Conservation (phyloP, 2,113 vertebrate genomes). For the Delphinus delphis region DNA sequence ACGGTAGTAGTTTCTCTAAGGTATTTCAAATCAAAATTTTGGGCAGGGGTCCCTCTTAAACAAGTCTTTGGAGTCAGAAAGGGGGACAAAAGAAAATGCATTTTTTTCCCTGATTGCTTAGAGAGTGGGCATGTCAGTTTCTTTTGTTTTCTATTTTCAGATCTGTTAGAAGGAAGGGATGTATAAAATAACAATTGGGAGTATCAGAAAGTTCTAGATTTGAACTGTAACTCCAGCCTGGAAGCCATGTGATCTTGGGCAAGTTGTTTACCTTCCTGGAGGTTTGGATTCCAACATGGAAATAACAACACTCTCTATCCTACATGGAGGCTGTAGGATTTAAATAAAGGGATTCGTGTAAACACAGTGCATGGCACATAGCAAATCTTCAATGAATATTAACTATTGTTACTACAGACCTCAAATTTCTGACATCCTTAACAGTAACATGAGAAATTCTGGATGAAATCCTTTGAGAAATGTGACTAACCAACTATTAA, state of each 20-base stretch:
- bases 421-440: background rate
- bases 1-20: background rate
- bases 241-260: background rate
- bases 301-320: background rate
- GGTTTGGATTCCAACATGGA: background rate
- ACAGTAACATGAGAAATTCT: background rate
- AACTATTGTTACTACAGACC: background rate
- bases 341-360: background rate
- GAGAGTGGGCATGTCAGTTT: background rate
- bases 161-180: background rate
- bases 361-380: background rate
- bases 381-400: background rate
- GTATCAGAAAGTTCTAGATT: background rate
- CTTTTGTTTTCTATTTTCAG: background rate
- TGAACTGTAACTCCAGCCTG: background rate
- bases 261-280: background rate
- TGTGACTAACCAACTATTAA: background rate
- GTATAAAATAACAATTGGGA: background rate
- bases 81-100: background rate
- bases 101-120: background rate
- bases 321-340: background rate
- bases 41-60: background rate
- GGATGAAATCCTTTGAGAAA: background rate
- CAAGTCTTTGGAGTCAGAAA: background rate
- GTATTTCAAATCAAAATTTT: background rate